A percentile compares a stretch with the other conserved stretches of the same genome.
Evolutionary conservation across 2,113 vertebrate genomes (phyloP).

Genomic region (Burhinus oedicnemus): DNA sequence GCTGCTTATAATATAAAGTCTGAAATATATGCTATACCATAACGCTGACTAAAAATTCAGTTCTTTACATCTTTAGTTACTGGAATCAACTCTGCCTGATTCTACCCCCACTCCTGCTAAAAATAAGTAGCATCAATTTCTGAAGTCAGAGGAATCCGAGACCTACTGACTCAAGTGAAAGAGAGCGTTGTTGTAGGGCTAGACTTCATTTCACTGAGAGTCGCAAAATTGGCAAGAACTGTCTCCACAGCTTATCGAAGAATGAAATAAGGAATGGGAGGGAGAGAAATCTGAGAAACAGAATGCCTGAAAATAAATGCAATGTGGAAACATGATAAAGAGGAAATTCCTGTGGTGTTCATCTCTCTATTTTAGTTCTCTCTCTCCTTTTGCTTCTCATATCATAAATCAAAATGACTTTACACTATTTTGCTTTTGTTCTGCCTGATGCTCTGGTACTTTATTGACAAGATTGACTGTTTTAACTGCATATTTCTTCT

Average conservation of each 20-base stretch:
- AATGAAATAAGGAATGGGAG: slow-evolving; percentile 16
- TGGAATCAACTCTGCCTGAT: background rate
- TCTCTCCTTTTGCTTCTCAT: background rate
- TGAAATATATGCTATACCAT: background rate
- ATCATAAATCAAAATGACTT: slow-evolving; percentile 8
- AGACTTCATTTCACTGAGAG: background rate
- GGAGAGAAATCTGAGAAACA: background rate
- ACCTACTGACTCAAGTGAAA: background rate
- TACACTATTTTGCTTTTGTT: background rate
- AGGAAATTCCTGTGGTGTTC: background rate
- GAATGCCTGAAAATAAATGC: slow-evolving; percentile 10
- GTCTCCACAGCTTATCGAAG: slow-evolving; percentile 14
- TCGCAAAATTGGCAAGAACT: background rate
- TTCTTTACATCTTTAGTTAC: background rate
- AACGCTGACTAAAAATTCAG: background rate
- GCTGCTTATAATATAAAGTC: background rate
- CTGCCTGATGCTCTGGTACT: background rate
- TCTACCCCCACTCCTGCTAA: background rate
- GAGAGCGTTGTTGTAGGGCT: background rate
- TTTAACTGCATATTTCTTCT: background rate
- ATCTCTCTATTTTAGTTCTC: background rate
- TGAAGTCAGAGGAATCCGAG: background rate
- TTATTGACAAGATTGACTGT: background rate
- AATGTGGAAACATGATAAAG: background rate
- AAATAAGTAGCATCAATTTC: background rate